Evolutionary conservation across 1,140 invertebrate species (phyloP).

Genomic region (Zophobas atratus): DNA sequence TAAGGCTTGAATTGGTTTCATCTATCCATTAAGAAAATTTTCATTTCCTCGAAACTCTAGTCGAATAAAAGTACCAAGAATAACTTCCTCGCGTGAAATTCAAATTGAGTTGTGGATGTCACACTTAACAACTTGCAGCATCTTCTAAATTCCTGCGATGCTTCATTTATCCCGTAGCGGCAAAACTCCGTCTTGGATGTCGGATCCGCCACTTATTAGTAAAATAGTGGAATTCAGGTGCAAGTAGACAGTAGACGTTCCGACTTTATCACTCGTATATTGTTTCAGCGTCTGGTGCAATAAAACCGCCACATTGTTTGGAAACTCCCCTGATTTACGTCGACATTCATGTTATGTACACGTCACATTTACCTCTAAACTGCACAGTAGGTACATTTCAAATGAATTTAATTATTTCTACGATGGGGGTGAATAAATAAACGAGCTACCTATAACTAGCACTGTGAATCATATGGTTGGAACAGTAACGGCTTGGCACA

Average conservation of each 20-base stretch:
- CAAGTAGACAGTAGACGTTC: conserved; percentile 2
- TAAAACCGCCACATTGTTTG: conserved; percentile 15
- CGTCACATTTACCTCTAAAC: conserved; percentile 24
- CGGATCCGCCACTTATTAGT: conserved; percentile 22
- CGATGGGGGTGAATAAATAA: conserved; percentile 31
- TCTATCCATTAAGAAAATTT: not conserved
- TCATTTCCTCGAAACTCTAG: not conserved
- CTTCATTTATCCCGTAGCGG: conserved; percentile 9
- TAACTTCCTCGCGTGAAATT: conserved; percentile 27
- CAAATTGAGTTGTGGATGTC: conserved; percentile 36
- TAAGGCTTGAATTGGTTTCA: not conserved
- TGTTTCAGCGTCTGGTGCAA: conserved; percentile 31
- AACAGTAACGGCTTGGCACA: too few relatives aligned
- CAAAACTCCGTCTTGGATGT: not conserved
- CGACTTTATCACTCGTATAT: conserved; percentile 19
- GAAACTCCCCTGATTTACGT: conserved; percentile 33
- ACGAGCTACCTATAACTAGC: not conserved
- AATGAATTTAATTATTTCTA: conserved; percentile 46
- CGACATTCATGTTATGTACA: conserved; percentile 35
- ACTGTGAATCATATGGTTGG: conserved; percentile 7
- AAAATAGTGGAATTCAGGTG: conserved; percentile 20
- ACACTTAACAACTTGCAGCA: conserved; percentile 13
- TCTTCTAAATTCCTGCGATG: conserved; percentile 22
- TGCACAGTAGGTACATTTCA: conserved; percentile 17
- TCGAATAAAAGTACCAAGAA: conserved; percentile 11